These are phyloP conservation scores for Platycercus adscitus DNA, from an alignment of 2,113 vertebrate genomes.

Conservation along the genomic window DNA sequence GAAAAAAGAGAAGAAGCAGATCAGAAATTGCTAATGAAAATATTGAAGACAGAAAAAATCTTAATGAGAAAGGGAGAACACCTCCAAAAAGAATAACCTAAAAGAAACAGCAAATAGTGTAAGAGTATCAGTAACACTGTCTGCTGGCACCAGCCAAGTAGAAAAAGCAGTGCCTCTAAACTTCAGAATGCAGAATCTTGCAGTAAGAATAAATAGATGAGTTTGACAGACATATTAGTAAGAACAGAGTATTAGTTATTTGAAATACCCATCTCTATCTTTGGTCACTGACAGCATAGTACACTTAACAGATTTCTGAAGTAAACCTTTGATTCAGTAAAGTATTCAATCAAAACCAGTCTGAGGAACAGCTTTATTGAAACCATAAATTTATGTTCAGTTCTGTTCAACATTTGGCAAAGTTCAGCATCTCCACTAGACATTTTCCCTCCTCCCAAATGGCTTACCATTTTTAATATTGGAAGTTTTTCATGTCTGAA, in stretches of 20 bases:
- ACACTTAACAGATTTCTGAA: background rate
- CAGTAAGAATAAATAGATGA: background rate
- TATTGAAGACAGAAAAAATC: background rate
- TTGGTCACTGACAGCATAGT: background rate
- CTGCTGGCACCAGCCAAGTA: background rate
- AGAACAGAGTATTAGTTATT: background rate
- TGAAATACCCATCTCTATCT: background rate
- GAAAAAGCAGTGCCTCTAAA: background rate
- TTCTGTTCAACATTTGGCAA: slow-evolving; percentile 9
- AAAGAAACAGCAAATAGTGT: background rate
- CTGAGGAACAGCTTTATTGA: slow-evolving; percentile 37
- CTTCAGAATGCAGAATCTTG: background rate
- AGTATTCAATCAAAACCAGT: slow-evolving; percentile 52
- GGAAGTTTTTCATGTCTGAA: slow-evolving; percentile 62
- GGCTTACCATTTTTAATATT: slow-evolving; percentile 70
- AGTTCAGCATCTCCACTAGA: background rate
- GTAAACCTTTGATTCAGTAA: slow-evolving; percentile 8
- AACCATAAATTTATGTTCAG: background rate
- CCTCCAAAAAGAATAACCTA: background rate
- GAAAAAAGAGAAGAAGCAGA: background rate
- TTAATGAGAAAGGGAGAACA: background rate
- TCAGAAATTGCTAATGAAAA: background rate
- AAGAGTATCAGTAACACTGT: background rate
- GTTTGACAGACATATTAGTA: background rate
- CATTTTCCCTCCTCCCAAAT: background rate